Evolutionary conservation across 2,888 invertebrate genomes (phyloP).

Genomic region (Cerastis rubricosa): DNA sequence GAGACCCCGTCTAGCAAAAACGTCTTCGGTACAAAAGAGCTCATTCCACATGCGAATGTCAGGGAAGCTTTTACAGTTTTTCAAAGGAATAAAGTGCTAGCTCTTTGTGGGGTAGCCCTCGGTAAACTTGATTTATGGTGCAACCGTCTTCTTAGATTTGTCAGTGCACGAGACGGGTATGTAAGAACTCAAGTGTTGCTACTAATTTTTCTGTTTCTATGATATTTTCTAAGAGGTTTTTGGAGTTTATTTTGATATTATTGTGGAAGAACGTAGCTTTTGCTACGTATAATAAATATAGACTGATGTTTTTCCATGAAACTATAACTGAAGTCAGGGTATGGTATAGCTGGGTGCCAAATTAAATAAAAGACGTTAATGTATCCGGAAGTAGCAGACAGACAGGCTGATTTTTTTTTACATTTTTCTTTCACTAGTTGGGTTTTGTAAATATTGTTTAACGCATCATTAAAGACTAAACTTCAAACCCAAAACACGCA

Average conservation of each 20-base stretch:
- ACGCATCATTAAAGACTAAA: no score
- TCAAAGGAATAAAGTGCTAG: conserved; percentile 79
- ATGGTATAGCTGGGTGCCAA: background rate
- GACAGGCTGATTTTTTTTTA: background rate
- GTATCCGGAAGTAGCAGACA: background rate
- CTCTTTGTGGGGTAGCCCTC: conserved; percentile 72
- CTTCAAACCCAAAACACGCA: no score
- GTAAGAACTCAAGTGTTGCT: conserved; percentile 29
- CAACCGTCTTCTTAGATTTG: conserved; percentile 78
- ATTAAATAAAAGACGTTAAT: background rate
- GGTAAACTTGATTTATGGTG: conserved; percentile 83
- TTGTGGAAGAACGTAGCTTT: no score
- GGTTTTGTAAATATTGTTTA: background rate
- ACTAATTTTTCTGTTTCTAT: background rate
- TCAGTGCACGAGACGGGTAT: conserved; percentile 64
- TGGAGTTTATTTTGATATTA: no score
- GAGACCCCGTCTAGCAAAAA: conserved; percentile 71
- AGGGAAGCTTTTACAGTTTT: conserved; percentile 81
- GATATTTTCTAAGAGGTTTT: background rate
- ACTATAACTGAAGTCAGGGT: background rate
- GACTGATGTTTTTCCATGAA: background rate
- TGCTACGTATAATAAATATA: background rate
- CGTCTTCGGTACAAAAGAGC: conserved; percentile 77
- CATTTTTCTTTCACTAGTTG: background rate
- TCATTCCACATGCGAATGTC: conserved; percentile 76